Conservation (phyloP, 30 jellyfish, hydroid and myxozoan genomes). For the Hydractinia echinata region DNA sequence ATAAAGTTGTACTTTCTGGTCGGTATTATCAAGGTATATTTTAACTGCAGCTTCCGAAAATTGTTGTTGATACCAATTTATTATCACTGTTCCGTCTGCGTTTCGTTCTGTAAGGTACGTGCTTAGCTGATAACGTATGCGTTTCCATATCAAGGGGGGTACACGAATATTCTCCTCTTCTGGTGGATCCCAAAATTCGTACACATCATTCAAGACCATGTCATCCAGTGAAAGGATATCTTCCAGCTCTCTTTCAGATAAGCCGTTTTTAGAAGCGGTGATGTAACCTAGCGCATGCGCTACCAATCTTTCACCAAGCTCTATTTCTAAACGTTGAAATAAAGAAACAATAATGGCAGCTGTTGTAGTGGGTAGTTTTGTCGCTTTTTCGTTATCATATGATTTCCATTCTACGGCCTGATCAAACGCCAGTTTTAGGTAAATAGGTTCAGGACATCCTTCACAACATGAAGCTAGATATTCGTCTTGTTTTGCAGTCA, state of each 20-base stretch:
- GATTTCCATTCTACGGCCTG: slow-evolving; percentile 42
- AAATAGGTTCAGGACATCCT: slow-evolving; percentile 14
- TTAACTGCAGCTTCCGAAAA: not conserved
- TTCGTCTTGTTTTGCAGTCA: not conserved
- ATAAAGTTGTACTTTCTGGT: not conserved
- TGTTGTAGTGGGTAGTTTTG: not conserved
- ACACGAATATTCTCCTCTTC: slow-evolving; percentile 18
- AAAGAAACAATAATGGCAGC: not conserved
- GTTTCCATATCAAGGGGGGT: slow-evolving; percentile 50
- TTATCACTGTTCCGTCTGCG: slow-evolving; percentile 27
- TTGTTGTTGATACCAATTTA: slow-evolving; percentile 8
- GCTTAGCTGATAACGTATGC: slow-evolving; percentile 13
- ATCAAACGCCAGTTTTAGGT: slow-evolving; percentile 22
- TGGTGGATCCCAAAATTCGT: slow-evolving; percentile 45
- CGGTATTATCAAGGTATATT: not conserved
- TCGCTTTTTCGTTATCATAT: not conserved
- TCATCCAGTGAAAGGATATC: slow-evolving; percentile 38
- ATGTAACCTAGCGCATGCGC: slow-evolving; percentile 37
- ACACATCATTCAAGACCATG: slow-evolving; percentile 23
- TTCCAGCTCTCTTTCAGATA: slow-evolving; percentile 31
- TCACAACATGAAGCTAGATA: not conserved
- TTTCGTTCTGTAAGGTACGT: not conserved
- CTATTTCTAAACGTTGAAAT: slow-evolving; percentile 10
- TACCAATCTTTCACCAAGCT: slow-evolving; percentile 11
- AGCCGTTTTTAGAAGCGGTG: slow-evolving; percentile 33